A percentile compares a stretch with the other conserved stretches of the same genome.
These are phyloP conservation scores for Myiotriccus ornatus DNA, from an alignment of 2,797 vertebrate species.

Conservation along the genomic window DNA sequence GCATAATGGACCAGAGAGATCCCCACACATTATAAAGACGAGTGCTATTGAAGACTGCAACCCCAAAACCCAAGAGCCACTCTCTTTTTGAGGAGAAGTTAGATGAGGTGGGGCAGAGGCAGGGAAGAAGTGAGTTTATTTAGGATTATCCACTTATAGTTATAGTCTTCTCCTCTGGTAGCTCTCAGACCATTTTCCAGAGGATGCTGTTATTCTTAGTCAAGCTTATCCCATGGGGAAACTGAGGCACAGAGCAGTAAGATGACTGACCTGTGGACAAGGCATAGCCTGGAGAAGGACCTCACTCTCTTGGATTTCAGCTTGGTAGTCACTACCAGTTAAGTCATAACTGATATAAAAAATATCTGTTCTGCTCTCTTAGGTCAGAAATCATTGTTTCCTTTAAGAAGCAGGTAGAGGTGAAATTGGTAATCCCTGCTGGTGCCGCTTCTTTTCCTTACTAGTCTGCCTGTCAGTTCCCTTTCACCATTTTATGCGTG, in stretches of 20 bases:
- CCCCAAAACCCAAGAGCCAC: neutral
- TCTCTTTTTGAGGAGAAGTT: neutral
- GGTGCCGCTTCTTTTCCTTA: neutral
- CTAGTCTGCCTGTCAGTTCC: neutral
- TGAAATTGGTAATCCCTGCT: neutral
- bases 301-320: neutral
- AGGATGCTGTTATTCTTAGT: neutral
- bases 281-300: neutral
- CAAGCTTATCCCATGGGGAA: neutral
- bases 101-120: neutral
- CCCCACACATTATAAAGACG: neutral
- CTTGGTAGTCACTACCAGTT: neutral
- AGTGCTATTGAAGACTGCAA: neutral
- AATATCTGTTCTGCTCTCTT: neutral
- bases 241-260: neutral
- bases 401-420: neutral
- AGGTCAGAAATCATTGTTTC: neutral
- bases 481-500: conserved; percentile 4
- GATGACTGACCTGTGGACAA: neutral
- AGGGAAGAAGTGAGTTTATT: neutral
- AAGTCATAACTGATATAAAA: neutral
- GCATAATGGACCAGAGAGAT: neutral
- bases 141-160: neutral
- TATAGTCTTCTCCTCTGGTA: neutral
- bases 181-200: neutral